These are phyloP conservation scores for Nephrotoma flavescens DNA, from an alignment of 2,888 invertebrate species.

Conservation along the genomic window DNA sequence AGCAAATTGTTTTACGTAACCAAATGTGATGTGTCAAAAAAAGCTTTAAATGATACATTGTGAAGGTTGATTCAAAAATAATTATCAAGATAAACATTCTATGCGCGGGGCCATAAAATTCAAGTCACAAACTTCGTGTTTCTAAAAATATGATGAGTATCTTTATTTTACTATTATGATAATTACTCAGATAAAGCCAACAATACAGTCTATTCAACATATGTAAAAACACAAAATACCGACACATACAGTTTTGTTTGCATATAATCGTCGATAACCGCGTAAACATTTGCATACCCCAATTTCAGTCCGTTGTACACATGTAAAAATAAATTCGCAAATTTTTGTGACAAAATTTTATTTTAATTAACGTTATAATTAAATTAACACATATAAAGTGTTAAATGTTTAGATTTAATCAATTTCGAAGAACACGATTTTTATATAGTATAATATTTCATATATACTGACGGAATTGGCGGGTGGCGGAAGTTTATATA, in stretches of 20 bases:
- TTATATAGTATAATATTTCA: not conserved
- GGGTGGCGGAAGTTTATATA: not conserved
- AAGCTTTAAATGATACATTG: not conserved
- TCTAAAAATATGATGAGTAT: too few species aligned
- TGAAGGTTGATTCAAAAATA: not conserved
- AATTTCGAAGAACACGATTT: not conserved
- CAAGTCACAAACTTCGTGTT: not conserved
- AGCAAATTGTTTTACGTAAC: not conserved
- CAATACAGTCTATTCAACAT: not conserved
- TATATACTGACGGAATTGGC: not conserved
- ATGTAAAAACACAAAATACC: not conserved
- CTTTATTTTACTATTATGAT: too few species aligned
- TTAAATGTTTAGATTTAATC: not conserved
- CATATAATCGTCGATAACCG: not conserved
- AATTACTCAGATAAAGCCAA: too few species aligned
- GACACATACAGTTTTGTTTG: not conserved
- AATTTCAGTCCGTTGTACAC: not conserved
- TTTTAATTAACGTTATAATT: not conserved
- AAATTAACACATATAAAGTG: not conserved
- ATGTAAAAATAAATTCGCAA: not conserved
- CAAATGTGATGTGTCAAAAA: not conserved
- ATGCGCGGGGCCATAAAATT: not conserved
- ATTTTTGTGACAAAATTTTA: not conserved
- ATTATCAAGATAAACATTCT: not conserved
- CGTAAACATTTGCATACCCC: not conserved